Conservation (phyloP, 2,113 vertebrate species). For the Nycticryphes semicollaris region DNA sequence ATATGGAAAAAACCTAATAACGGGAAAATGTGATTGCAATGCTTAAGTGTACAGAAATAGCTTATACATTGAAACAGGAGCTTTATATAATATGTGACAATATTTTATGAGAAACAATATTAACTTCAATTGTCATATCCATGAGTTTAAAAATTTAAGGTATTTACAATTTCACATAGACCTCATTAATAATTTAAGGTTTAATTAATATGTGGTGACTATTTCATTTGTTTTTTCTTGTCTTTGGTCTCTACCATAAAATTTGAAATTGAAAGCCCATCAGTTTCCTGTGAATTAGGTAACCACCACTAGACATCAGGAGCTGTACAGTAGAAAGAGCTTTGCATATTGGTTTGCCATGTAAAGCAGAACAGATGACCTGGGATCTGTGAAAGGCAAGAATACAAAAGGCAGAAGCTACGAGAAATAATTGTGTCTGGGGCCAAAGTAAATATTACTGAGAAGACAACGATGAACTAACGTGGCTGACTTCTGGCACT, state of each 20-base stretch:
- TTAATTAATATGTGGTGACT: neutral
- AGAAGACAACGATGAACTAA: neutral
- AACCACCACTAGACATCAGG: neutral
- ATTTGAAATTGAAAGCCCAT: neutral
- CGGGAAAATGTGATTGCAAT: neutral
- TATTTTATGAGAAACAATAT: neutral
- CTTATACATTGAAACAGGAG: neutral
- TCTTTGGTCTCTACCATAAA: neutral
- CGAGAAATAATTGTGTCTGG: neutral
- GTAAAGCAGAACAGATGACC: neutral
- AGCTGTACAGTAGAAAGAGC: neutral
- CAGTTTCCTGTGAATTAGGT: neutral
- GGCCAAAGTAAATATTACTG: neutral
- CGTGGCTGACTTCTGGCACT: neutral
- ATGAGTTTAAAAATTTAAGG: neutral
- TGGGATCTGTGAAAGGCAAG: neutral
- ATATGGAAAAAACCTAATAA: neutral
- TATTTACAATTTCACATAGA: neutral
- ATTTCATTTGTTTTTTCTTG: neutral
- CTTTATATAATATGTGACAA: neutral
- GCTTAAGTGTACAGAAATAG: neutral
- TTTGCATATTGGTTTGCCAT: no score
- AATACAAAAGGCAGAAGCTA: neutral
- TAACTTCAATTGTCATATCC: neutral
- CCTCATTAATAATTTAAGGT: neutral